phyloP scores from a whole-genome alignment of 2,797 vertebrate species.

The Leuciscus waleckii region DNA sequence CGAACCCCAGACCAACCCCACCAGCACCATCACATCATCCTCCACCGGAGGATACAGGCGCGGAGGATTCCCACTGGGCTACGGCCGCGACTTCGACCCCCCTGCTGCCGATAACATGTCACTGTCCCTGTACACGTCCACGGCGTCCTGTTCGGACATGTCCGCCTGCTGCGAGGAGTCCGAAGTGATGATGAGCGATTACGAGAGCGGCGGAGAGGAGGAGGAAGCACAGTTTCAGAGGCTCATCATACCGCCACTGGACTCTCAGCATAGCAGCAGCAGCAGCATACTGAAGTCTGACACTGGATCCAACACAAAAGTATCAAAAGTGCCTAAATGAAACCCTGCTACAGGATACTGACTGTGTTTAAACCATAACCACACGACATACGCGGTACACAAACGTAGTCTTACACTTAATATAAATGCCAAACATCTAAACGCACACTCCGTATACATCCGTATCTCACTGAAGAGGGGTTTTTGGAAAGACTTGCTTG shows the following conservation, averaged over 20 bases:
- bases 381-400: conserved; percentile 34
- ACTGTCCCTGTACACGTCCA: conserved; percentile 91
- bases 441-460: conserved; percentile 9
- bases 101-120: conserved; percentile 89
- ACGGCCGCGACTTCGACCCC: conserved; percentile 83
- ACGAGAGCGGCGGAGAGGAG: conserved; percentile 94
- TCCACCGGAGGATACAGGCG: conserved; percentile 78
- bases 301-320: conserved; percentile 75
- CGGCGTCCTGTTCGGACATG: conserved; percentile 97
- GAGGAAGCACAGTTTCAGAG: conserved; percentile 80
- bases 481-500: conserved; percentile 26
- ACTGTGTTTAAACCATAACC: conserved; percentile 27
- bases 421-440: conserved; percentile 33
- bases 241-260: conserved; percentile 85
- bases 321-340: conserved; percentile 97
- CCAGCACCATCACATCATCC: conserved; percentile 68
- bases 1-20: conserved; percentile 81
- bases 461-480: conserved; percentile 13
- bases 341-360: conserved; percentile 66
- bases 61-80: conserved; percentile 78
- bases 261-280: conserved; percentile 91
- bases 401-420: conserved; percentile 38
- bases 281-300: conserved; percentile 99
- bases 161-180: conserved; percentile 97
- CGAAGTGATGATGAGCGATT: conserved; percentile 97